Evolutionary conservation across 2,888 invertebrate genomes (phyloP).

Genomic region (Tetramorium bicarinatum): DNA sequence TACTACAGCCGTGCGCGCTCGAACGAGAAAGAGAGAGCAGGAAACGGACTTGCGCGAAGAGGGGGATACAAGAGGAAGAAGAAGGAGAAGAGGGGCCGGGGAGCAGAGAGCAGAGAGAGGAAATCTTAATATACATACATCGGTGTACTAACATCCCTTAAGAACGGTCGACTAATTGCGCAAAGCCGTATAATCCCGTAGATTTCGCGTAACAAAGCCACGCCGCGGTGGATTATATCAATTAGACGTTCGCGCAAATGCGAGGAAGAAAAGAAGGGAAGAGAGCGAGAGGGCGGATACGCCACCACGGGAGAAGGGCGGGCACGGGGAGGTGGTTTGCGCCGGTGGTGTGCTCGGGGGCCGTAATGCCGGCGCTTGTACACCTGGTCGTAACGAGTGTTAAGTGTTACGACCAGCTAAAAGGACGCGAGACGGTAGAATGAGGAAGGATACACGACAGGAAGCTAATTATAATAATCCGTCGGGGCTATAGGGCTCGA

Average conservation of each 20-base stretch:
- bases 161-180: conserved; percentile 71
- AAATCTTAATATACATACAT: conserved; percentile 61
- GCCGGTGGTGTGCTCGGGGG: conserved; percentile 47
- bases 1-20: conserved; percentile 53
- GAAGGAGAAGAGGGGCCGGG: neutral
- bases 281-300: conserved; percentile 23
- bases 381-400: conserved; percentile 69
- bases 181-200: conserved; percentile 70
- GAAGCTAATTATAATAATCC: conserved; percentile 73
- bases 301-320: conserved; percentile 13
- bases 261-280: conserved; percentile 36
- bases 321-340: conserved; percentile 23
- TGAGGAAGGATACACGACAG: conserved; percentile 61
- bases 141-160: conserved; percentile 70
- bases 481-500: conserved; percentile 42
- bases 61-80: neutral
- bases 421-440: conserved; percentile 50
- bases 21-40: conserved; percentile 14
- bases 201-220: conserved; percentile 72
- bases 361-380: conserved; percentile 62
- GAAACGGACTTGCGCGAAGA: neutral
- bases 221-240: conserved; percentile 74
- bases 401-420: conserved; percentile 64
- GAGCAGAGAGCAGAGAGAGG: neutral
- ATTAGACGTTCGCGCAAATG: conserved; percentile 64